These are phyloP conservation scores for Poeciliopsis infans DNA, from an alignment of 2,797 vertebrate genomes.

Conservation along the genomic window DNA sequence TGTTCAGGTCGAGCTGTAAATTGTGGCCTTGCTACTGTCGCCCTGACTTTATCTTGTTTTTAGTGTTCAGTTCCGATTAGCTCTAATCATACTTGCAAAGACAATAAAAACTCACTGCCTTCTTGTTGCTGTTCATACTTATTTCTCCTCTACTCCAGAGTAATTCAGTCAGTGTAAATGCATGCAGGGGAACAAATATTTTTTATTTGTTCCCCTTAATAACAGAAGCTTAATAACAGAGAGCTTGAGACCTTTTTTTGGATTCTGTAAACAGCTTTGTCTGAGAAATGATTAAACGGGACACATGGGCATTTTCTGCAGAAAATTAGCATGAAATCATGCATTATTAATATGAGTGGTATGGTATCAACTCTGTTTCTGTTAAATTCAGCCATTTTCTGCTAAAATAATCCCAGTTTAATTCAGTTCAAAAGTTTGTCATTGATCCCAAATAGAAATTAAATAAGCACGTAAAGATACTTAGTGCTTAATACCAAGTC, in stretches of 20 bases:
- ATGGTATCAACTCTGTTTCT: neutral
- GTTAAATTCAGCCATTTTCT: neutral
- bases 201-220: too few species aligned
- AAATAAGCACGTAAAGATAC: too few species aligned
- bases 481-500: too few species aligned
- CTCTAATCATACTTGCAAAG: neutral
- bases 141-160: neutral
- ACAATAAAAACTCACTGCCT: neutral
- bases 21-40: neutral
- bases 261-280: neutral
- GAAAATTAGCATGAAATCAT: neutral
- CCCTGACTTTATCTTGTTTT: conserved; percentile 13
- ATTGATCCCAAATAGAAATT: too few species aligned
- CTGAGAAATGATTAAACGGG: neutral
- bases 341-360: neutral
- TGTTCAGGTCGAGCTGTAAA: conserved; percentile 17
- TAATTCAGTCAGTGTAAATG: conserved; percentile 3
- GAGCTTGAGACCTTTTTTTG: neutral
- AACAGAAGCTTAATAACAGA: conserved; percentile 13
- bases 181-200: conserved; percentile 4
- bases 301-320: neutral
- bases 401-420: too few species aligned
- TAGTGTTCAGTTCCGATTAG: conserved; percentile 14
- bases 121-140: neutral
- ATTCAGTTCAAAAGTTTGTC: too few species aligned